phyloP scores from a whole-genome alignment of 2,113 vertebrate species.

The Carassius gibelio region DNA sequence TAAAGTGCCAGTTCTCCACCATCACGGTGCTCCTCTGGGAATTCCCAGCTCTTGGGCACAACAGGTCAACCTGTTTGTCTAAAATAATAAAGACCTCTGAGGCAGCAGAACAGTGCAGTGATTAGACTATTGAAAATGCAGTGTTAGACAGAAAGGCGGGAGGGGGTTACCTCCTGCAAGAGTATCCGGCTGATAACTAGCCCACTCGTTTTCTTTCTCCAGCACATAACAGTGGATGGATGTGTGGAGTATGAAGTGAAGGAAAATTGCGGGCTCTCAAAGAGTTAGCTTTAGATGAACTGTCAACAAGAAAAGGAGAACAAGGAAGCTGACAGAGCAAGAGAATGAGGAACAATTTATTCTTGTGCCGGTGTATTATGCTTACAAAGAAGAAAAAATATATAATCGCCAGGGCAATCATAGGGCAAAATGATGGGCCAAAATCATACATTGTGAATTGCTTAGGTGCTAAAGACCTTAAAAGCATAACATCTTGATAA shows the following conservation, averaged over 20 bases:
- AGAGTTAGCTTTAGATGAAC: not conserved
- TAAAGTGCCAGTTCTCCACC: slow-evolving; percentile 13
- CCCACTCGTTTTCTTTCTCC: not conserved
- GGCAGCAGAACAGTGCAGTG: slow-evolving; percentile 14
- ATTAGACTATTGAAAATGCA: slow-evolving; percentile 33
- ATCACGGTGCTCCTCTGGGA: slow-evolving; percentile 23
- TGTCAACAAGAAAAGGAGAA: not conserved
- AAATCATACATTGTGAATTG: too few relatives aligned
- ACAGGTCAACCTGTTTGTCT: slow-evolving; percentile 32
- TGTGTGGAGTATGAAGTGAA: slow-evolving; percentile 5
- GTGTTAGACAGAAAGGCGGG: slow-evolving; percentile 8
- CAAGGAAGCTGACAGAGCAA: not conserved
- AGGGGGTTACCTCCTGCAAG: slow-evolving; percentile 20
- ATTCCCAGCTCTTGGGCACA: slow-evolving; percentile 31
- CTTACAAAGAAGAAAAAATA: too few relatives aligned
- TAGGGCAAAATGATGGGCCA: too few relatives aligned
- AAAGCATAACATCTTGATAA: not conserved
- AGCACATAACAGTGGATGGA: not conserved
- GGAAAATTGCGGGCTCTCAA: not conserved
- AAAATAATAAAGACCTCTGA: slow-evolving; percentile 37
- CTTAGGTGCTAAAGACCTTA: not conserved
- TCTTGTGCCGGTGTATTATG: not conserved
- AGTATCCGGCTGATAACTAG: slow-evolving; percentile 15
- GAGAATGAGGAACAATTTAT: not conserved
- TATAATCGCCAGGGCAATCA: too few relatives aligned